Base-by-base conservation (phyloP, 1,140 invertebrate genomes). In the Monomorium pharaonis region DNA sequence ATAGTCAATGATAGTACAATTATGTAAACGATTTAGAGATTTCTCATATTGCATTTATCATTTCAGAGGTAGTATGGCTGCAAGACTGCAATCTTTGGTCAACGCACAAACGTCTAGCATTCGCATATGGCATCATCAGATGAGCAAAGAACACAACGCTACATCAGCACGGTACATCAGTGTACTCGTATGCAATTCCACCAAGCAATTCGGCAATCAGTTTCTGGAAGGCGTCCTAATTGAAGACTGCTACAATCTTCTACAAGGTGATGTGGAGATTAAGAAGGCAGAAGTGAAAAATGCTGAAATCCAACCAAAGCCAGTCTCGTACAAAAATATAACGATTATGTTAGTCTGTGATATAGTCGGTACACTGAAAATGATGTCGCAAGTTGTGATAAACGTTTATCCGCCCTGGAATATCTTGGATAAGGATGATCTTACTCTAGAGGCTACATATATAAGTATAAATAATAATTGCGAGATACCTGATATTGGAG, bases 371-470 rank as follows among this genome's bases (percentile, higher is more conserved):
- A 63, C 70, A 42, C 49, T 94, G 6, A 92, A 87, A 51, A 74
- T 92, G 62, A 84, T 83, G 6, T 49, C 88, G 0, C 84, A 89
- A 37, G 88, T 86, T 86, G 75, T 70, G 16, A 87, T 95, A 80
- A 94, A 94, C 67, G 84, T 95, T 80, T 94, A 93, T 86, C 89
- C 91, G 6, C 94, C 94, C 1, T 94, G 92, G 93, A 91, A 92
- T 58, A 74, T 93, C 21, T 62, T 95, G 18, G 91, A 95, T 77
- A 33, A 67, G 16, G 58, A 89, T 18, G 83, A 88, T 56, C 37
- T 84, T 58, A 60, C 92, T 2, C 47, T 95, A 0, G 92, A 92
- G 77, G 89, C 91, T 42, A 89, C 85, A 0, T 91, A 92, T 63
- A 93, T 95, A 81, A 91, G 85, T 65, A 85, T 93, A 54, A 84